These are phyloP conservation scores for Seriola quinqueradiata DNA, from an alignment of 2,113 vertebrate species.

Conservation along the genomic window DNA sequence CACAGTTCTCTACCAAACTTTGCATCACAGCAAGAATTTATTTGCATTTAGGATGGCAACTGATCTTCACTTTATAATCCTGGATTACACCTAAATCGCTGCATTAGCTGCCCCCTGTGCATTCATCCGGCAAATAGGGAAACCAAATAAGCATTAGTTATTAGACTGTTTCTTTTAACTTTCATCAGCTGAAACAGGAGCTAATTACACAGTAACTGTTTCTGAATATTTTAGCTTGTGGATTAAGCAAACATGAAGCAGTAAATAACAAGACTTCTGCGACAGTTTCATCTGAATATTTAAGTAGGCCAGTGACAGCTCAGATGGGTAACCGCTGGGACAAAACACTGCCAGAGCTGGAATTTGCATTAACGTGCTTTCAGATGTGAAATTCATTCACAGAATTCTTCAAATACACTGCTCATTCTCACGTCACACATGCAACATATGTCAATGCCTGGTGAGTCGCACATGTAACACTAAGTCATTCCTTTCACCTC, in stretches of 20 bases:
- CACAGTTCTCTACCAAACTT: conserved; percentile 14
- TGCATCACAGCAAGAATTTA: background rate
- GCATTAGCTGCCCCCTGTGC: conserved; percentile 23
- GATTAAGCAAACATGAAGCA: background rate
- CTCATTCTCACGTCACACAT: conserved; percentile 1
- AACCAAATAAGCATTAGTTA: conserved; percentile 10
- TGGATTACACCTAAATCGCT: conserved; percentile 1
- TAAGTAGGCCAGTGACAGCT: background rate
- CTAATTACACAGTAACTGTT: background rate
- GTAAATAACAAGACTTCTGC: background rate
- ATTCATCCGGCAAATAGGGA: conserved; percentile 36
- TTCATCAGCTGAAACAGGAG: background rate
- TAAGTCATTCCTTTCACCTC: conserved; percentile 29
- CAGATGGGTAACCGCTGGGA: background rate
- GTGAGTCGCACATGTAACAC: conserved; percentile 9
- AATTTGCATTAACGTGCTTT: background rate
- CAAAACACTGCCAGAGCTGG: background rate
- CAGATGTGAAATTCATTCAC: conserved; percentile 18
- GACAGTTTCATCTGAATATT: background rate
- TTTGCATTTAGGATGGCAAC: conserved; percentile 23
- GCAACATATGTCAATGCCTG: background rate
- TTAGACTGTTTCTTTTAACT: conserved; percentile 1
- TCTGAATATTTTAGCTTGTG: conserved; percentile 2
- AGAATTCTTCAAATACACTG: background rate
- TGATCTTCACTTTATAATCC: conserved; percentile 26